Base-by-base conservation (phyloP, 2,113 vertebrate genomes). In the Tachysurus fulvidraco region DNA sequence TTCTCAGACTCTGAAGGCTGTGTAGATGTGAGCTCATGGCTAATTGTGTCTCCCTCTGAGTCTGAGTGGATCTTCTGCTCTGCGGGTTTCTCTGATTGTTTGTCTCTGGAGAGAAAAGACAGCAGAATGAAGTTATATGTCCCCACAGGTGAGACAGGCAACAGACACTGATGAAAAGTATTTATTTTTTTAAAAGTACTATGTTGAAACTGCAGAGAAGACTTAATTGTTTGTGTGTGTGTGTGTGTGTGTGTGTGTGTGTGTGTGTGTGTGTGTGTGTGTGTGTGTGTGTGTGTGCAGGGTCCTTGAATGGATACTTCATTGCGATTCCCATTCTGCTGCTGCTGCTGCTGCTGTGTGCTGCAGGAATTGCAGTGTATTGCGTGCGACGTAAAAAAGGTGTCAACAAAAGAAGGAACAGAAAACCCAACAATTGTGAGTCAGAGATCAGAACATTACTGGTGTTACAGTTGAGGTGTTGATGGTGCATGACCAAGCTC, bases 21-120 rank as follows among this genome's bases (percentile, higher is more conserved):
- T 76, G 41, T 86, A 10, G 67, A 17, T 13, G 74, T 86, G 44
- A 73, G 62, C 52, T 83, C 84, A 1, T 86, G 85, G 81, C 64
- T 86, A 64, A 44, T 89, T 14, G 25, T 41, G 54, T 74, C 74
- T 79, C 74, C 81, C 8, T 73, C 74, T 41, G 73, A 84, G 19
- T 62, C 88, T 12, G 81, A 57, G 14, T 86, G 88, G 88, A 30
- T 89, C 46, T 89, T 81, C 85, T 89, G 88, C 74, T 83, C 85
- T 60, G 76, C 86, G 73, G 50, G 77, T 86, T 77, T 89, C 21
- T 44, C 81, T 83, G 52, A 79, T 2, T n/a, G n/a, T n/a, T n/a
- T n/a, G n/a, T n/a, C n/a, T n/a, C 41, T 60, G 81, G 62, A 83
- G 59, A 71, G 9, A 36, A 86, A 60, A 55, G 85, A 86, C 50